A percentile compares a stretch with the other conserved stretches of the same genome.
Evolutionary conservation across 2,888 invertebrate species (phyloP).

Genomic region (Drosophila tanythrix): DNA sequence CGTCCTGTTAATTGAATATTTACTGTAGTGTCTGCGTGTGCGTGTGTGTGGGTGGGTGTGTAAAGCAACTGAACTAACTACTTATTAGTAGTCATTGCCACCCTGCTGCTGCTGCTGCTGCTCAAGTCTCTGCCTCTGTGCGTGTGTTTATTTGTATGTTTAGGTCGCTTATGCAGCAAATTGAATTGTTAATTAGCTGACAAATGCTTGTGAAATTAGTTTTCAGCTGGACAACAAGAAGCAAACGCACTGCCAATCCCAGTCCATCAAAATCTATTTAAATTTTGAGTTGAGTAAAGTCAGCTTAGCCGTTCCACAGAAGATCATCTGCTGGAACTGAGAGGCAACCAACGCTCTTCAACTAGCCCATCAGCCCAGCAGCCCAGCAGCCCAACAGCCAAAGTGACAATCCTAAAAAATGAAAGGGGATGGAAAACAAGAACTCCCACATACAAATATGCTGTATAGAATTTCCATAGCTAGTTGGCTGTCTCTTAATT

Average conservation of each 20-base stretch:
- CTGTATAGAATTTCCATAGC: slow-evolving; percentile 64
- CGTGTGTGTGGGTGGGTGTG: slow-evolving; percentile 29
- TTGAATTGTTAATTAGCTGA: slow-evolving; percentile 79
- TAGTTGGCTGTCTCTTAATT: slow-evolving; percentile 65
- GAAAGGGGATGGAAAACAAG: background rate
- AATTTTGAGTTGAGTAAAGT: background rate
- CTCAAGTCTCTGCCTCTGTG: slow-evolving; percentile 1
- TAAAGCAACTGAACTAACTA: slow-evolving; percentile 45
- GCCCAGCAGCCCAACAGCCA: background rate
- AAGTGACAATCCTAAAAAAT: background rate
- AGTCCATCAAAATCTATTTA: slow-evolving; percentile 12
- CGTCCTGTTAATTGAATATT: slow-evolving; percentile 72
- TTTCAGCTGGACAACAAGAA: slow-evolving; percentile 33
- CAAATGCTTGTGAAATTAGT: slow-evolving; percentile 74
- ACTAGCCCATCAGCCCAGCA: too few species aligned
- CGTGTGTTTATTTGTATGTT: slow-evolving; percentile 61
- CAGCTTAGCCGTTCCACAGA: background rate
- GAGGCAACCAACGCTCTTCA: background rate
- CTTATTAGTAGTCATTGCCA: slow-evolving; percentile 40
- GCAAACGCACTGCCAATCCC: background rate
- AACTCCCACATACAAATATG: slow-evolving; percentile 33
- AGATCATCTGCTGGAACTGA: background rate
- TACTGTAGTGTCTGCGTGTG: slow-evolving; percentile 47
- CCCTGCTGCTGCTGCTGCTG: background rate
- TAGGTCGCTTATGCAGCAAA: slow-evolving; percentile 77